Conservation (phyloP, 2,797 vertebrate species). For the Anabacerthia variegaticeps region DNA sequence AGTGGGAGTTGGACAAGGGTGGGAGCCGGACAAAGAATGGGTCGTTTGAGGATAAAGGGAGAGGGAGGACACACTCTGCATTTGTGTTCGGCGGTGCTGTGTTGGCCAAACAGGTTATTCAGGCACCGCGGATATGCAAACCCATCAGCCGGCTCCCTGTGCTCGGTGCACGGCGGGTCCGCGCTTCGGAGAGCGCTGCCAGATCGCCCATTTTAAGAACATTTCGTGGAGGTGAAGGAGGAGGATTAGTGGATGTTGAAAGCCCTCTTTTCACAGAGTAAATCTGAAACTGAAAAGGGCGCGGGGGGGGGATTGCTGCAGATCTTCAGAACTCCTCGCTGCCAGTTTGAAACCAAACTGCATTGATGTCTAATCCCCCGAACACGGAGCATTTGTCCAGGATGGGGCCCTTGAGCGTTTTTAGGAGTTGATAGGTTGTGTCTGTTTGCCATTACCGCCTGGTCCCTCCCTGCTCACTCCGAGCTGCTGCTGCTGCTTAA, state of each 20-base stretch:
- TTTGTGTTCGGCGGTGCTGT: slow-evolving; percentile 5
- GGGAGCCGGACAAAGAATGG: background rate
- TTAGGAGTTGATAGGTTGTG: slow-evolving; percentile 40
- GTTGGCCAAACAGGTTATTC: slow-evolving; percentile 53
- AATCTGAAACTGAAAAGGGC: background rate
- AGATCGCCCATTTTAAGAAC: slow-evolving; percentile 23
- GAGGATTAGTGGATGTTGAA: slow-evolving; percentile 29
- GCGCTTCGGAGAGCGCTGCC: background rate
- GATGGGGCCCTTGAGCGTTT: slow-evolving; percentile 43
- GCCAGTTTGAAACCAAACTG: background rate
- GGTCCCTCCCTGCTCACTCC: slow-evolving; percentile 29
- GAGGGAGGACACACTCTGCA: background rate
- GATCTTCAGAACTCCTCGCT: slow-evolving; percentile 14
- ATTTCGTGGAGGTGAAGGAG: slow-evolving; percentile 33
- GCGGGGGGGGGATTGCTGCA: background rate
- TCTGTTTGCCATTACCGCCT: slow-evolving; percentile 54
- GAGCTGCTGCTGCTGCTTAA: background rate
- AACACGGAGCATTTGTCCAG: slow-evolving; percentile 17
- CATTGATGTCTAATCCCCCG: slow-evolving; percentile 9
- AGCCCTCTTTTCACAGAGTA: background rate
- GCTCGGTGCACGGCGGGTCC: background rate
- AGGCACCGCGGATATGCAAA: slow-evolving; percentile 2
- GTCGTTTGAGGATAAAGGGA: slow-evolving; percentile 14
- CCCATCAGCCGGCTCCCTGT: slow-evolving; percentile 3
- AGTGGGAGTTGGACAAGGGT: background rate